Evolutionary conservation across 2,113 vertebrate species (phyloP).

Genomic region (Bungarus multicinctus): DNA sequence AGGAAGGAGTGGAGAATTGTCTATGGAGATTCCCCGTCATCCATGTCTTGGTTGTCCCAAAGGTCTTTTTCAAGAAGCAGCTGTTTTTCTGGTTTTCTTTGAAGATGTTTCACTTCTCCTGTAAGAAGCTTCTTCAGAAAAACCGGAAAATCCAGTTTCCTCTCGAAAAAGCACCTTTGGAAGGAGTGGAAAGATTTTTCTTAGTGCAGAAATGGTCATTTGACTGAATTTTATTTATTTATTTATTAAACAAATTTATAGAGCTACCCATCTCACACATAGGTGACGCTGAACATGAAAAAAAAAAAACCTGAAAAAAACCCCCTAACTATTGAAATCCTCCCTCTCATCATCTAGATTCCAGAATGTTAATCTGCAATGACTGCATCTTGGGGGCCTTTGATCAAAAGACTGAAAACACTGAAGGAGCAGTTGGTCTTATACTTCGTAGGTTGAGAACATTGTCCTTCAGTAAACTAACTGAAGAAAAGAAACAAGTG

Average conservation of each 20-base stretch:
- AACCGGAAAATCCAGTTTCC: no score
- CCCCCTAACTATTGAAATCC: not conserved
- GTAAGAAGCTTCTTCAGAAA: no score
- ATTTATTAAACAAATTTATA: not conserved
- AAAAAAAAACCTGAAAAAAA: not conserved
- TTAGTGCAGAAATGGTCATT: not conserved
- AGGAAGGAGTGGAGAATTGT: no score
- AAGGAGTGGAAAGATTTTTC: not conserved
- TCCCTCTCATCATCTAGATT: not conserved
- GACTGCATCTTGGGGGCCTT: not conserved
- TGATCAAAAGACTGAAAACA: no score
- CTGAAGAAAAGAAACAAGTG: not conserved
- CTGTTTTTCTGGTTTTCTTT: no score
- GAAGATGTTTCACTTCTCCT: no score
- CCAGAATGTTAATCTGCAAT: not conserved
- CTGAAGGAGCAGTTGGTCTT: not conserved
- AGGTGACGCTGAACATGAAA: not conserved
- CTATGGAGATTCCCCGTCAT: no score
- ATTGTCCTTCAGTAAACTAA: not conserved
- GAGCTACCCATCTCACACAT: not conserved
- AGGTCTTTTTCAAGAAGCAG: no score
- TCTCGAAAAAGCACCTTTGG: not conserved
- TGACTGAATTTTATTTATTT: not conserved
- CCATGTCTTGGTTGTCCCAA: no score
- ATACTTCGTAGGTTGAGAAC: not conserved